Percentiles rank a stretch among this genome's conserved stretches.
phyloP scores from a whole-genome alignment of 2,113 vertebrate species.

The Rafetus swinhoei region DNA sequence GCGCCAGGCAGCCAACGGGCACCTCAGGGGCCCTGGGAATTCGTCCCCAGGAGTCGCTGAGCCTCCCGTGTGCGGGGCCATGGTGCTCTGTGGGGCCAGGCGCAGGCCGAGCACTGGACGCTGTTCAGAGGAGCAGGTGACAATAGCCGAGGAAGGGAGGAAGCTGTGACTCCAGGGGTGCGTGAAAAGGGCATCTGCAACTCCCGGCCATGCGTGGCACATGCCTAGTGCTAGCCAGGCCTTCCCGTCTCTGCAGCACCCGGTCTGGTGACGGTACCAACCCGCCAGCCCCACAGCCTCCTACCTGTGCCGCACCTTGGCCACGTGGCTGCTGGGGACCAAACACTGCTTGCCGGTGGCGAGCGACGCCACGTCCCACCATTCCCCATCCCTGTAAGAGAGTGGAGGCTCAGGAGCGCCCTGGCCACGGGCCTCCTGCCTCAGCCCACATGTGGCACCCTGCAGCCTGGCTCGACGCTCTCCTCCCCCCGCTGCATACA shows the following conservation, averaged over 20 bases:
- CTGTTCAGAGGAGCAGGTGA: neutral
- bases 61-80: too few relatives aligned
- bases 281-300: neutral
- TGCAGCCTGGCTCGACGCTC: too few relatives aligned
- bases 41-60: too few relatives aligned
- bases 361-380: conserved; percentile 82
- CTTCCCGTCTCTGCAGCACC: neutral
- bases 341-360: conserved; percentile 78
- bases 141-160: neutral
- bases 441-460: too few relatives aligned
- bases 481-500: too few relatives aligned
- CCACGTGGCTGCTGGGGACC: conserved; percentile 81
- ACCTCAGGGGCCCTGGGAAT: too few relatives aligned
- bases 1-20: too few relatives aligned
- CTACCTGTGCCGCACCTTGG: conserved; percentile 85
- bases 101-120: too few relatives aligned
- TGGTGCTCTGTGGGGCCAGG: too few relatives aligned
- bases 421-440: neutral
- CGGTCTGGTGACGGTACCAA: too few relatives aligned
- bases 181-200: neutral
- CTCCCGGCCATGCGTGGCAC: neutral
- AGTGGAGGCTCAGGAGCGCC: neutral
- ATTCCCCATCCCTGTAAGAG: conserved; percentile 83
- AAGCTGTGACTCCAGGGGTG: neutral
- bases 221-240: neutral